Evolutionary conservation across 2,797 vertebrate species (phyloP).

Genomic region (Melanotaenia pygmaea): DNA sequence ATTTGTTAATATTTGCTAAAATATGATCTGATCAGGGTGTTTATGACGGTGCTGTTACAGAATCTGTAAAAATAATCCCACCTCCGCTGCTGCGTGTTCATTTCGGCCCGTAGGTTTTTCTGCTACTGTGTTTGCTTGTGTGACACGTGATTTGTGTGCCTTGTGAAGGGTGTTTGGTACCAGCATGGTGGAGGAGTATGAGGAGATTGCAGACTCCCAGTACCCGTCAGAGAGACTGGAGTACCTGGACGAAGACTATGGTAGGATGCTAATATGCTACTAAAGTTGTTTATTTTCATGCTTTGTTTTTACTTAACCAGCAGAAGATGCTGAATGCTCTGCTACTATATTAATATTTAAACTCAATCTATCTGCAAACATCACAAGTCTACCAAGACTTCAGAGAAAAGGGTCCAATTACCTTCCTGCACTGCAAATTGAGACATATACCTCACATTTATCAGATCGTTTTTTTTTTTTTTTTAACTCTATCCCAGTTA

Average conservation of each 20-base stretch:
- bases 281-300: background rate
- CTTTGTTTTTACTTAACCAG: background rate
- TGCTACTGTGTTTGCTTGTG: constrained; percentile 1
- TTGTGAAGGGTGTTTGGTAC: constrained; percentile 94
- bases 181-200: constrained; percentile 99
- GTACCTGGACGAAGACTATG: constrained; percentile 95
- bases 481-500: background rate
- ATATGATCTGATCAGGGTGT: background rate
- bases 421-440: constrained; percentile 5
- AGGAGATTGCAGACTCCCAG: constrained; percentile 97
- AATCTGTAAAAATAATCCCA: background rate
- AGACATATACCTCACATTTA: constrained; percentile 6
- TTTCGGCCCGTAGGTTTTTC: constrained; percentile 11
- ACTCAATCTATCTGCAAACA: background rate
- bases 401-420: constrained; percentile 6
- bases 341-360: background rate
- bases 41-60: background rate
- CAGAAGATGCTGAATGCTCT: background rate
- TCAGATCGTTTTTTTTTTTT: background rate
- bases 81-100: constrained; percentile 2
- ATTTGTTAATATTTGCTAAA: background rate
- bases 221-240: constrained; percentile 94
- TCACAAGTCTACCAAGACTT: background rate
- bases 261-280: constrained; percentile 72
- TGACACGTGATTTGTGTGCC: constrained; percentile 32